A percentile compares a stretch with the other conserved stretches of the same genome.
These are phyloP conservation scores for Rhyacophila evoluta DNA, from an alignment of 2,888 invertebrate genomes.

Conservation along the genomic window DNA sequence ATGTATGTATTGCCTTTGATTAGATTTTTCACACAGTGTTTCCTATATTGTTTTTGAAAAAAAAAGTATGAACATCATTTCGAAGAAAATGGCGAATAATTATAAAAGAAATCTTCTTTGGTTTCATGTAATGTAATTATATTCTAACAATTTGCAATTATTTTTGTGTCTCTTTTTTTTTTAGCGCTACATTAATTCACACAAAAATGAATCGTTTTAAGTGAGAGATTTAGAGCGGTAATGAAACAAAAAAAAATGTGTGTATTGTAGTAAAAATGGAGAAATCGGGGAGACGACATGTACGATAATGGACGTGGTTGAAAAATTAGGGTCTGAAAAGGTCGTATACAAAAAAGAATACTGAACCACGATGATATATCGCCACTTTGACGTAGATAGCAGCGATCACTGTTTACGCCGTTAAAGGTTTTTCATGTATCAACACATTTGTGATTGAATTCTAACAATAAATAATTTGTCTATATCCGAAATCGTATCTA, in stretches of 20 bases:
- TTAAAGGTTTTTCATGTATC: constrained; percentile 29
- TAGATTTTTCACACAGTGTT: no score
- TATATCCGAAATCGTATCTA: not conserved
- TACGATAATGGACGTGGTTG: constrained; percentile 52
- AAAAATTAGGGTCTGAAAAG: constrained; percentile 54
- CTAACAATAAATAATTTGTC: constrained; percentile 5
- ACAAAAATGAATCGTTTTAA: constrained; percentile 3
- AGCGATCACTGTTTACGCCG: constrained; percentile 51
- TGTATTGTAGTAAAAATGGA: constrained; percentile 40
- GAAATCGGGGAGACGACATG: constrained; percentile 52
- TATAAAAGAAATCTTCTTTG: no score
- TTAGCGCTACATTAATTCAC: not conserved
- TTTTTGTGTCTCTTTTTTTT: not conserved
- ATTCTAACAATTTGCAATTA: not conserved
- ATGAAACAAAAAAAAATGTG: constrained; percentile 46
- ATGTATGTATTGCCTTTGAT: no score
- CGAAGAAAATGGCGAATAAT: no score
- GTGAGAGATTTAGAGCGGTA: constrained; percentile 38
- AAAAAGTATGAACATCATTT: no score
- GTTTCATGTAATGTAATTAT: no score
- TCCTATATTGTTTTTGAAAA: no score
- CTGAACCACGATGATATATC: constrained; percentile 53
- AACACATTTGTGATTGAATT: constrained; percentile 19
- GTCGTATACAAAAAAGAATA: constrained; percentile 50
- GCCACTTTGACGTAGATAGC: constrained; percentile 49